A percentile compares a stretch with the other conserved stretches of the same genome.
phyloP scores from a whole-genome alignment of 1,140 invertebrate genomes.

The Eriocheir sinensis region DNA sequence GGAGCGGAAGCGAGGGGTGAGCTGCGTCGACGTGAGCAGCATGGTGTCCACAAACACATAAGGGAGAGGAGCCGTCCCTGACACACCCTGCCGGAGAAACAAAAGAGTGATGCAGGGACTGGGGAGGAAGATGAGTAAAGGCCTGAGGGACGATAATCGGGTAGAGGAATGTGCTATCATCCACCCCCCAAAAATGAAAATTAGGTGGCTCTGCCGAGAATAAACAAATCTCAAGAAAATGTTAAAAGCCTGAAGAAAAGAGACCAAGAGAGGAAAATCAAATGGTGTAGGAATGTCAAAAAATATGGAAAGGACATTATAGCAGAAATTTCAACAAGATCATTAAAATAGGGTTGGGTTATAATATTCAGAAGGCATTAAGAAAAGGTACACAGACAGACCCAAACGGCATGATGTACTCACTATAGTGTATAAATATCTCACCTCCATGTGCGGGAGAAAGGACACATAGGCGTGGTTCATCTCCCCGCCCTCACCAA shows the following conservation, averaged over 20 bases:
- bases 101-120: background rate
- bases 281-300: background rate
- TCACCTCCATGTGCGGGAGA: slow-evolving; percentile 75
- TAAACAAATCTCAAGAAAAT: too few relatives aligned
- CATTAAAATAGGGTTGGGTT: too few relatives aligned
- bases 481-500: slow-evolving; percentile 81
- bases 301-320: background rate
- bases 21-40: slow-evolving; percentile 84
- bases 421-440: too few relatives aligned
- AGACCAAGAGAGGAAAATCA: background rate
- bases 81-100: slow-evolving; percentile 83
- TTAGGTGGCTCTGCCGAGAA: background rate
- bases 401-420: too few relatives aligned
- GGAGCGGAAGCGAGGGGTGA: slow-evolving; percentile 90
- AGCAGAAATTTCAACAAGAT: background rate
- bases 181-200: background rate
- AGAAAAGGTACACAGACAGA: background rate
- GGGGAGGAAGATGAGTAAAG: background rate
- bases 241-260: too few relatives aligned
- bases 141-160: too few relatives aligned
- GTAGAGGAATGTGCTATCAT: background rate
- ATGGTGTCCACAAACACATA: slow-evolving; percentile 85
- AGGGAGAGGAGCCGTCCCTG: slow-evolving; percentile 82
- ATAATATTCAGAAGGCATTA: background rate
- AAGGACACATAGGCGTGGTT: slow-evolving; percentile 81